A percentile compares a stretch with the other conserved stretches of the same genome.
These are phyloP conservation scores for Myocastor coypus DNA, from an alignment of 2,113 vertebrate genomes.

Conservation along the genomic window DNA sequence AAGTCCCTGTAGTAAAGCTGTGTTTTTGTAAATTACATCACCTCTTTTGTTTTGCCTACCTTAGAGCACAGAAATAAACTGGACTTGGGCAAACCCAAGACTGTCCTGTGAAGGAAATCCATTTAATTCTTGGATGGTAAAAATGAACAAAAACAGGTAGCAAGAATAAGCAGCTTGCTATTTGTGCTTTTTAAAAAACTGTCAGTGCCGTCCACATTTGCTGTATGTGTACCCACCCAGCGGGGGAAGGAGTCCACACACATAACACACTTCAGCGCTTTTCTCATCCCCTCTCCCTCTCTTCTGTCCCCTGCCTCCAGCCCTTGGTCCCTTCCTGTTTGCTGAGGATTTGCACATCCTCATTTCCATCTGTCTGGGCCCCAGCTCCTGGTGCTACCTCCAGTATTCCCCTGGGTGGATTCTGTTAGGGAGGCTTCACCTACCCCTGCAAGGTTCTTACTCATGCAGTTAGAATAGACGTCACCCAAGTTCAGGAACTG, in stretches of 20 bases:
- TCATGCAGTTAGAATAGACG: not conserved
- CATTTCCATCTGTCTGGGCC: not conserved
- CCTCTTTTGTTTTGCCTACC: not conserved
- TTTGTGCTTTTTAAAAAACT: not conserved
- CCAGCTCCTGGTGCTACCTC: not conserved
- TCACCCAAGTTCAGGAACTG: not conserved
- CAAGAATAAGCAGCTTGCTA: not conserved
- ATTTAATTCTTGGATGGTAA: not conserved
- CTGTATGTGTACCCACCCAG: rapidly evolving
- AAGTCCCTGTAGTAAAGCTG: not conserved
- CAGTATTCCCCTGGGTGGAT: not conserved
- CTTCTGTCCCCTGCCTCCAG: not conserved
- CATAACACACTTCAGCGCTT: not conserved
- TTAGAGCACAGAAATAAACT: conserved; percentile 5
- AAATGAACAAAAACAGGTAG: not conserved
- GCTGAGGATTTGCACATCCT: not conserved
- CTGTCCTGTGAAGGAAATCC: not conserved
- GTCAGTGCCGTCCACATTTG: not conserved
- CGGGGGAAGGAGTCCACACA: not conserved
- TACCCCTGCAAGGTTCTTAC: not conserved
- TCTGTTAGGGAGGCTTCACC: not conserved
- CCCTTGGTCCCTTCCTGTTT: not conserved
- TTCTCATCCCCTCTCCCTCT: not conserved
- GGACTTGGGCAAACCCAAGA: not conserved
- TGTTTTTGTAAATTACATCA: not conserved